Conservation (phyloP, 2,113 vertebrate species). For the Ciconia maguari region DNA sequence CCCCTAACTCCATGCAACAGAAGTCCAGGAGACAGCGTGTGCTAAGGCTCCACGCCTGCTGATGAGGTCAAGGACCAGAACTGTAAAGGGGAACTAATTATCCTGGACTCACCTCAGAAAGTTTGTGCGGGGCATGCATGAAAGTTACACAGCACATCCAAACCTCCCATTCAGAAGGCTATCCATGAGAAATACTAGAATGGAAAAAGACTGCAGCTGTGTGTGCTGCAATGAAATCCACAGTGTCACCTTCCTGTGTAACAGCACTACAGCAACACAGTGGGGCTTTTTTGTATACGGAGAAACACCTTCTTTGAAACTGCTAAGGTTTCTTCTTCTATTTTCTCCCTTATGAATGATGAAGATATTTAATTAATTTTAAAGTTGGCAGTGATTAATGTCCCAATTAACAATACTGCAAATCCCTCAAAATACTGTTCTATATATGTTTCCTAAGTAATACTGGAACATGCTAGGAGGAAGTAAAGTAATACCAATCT, state of each 20-base stretch:
- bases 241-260: rapidly evolving
- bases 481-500: background rate
- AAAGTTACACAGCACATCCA: background rate
- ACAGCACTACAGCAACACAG: background rate
- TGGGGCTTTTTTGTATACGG: rapidly evolving
- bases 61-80: background rate
- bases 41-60: background rate
- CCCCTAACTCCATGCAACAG: background rate
- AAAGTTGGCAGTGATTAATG: background rate
- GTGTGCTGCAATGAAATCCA: background rate
- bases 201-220: background rate
- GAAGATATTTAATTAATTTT: background rate
- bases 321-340: background rate
- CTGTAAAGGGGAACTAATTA: background rate
- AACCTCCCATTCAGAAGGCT: background rate
- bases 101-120: background rate
- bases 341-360: background rate
- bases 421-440: background rate
- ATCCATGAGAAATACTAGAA: background rate
- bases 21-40: rapidly evolving
- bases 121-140: background rate
- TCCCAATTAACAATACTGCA: background rate
- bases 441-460: background rate
- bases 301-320: background rate
- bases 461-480: background rate